Evolutionary conservation across 2,888 invertebrate species (phyloP).

Genomic region (Eulithis testata): DNA sequence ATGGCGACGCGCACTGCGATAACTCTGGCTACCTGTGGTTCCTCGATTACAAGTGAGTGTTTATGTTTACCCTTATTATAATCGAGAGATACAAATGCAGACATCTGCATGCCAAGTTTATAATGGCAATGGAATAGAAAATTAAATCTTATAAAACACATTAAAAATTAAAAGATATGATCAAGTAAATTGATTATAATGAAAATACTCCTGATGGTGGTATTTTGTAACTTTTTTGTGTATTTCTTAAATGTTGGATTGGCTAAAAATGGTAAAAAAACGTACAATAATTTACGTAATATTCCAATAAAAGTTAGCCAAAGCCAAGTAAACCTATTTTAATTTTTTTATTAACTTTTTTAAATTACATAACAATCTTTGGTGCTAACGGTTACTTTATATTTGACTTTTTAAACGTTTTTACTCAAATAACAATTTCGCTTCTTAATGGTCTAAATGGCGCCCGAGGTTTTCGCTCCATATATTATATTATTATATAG

Average conservation of each 20-base stretch:
- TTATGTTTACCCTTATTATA: neutral
- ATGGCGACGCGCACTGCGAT: slow-evolving; percentile 86
- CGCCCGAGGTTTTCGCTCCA: slow-evolving; percentile 20
- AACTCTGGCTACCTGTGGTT: slow-evolving; percentile 97
- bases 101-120: too few species aligned
- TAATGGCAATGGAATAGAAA: too few species aligned
- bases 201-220: too few species aligned
- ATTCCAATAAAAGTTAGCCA: slow-evolving; percentile 1
- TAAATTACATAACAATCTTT: slow-evolving; percentile 15
- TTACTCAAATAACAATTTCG: slow-evolving; percentile 23
- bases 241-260: too few species aligned
- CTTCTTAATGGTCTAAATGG: slow-evolving; percentile 20
- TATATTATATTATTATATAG: too few species aligned
- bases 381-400: slow-evolving; percentile 24
- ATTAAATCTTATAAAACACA: too few species aligned
- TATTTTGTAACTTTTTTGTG: too few species aligned
- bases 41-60: slow-evolving; percentile 90
- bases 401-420: slow-evolving; percentile 15
- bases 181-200: too few species aligned
- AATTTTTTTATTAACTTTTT: slow-evolving; percentile 7
- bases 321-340: neutral
- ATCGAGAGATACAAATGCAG: neutral
- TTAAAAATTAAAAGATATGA: too few species aligned
- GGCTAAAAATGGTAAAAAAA: too few species aligned
- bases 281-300: neutral